These are phyloP conservation scores for Eupithecia inturbata DNA, from an alignment of 2,888 invertebrate genomes.

Conservation along the genomic window DNA sequence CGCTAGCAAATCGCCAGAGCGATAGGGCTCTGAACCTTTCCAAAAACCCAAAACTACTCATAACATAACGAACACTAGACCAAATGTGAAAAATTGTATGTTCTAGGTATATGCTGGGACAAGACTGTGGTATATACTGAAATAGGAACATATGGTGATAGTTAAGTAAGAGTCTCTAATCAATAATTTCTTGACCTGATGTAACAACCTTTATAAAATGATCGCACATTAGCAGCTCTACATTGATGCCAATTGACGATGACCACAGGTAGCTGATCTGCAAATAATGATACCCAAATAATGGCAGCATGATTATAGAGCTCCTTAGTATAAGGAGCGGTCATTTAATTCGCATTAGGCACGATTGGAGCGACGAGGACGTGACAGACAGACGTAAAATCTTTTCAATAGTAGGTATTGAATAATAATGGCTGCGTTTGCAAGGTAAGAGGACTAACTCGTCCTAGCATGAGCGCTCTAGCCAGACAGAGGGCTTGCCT, in stretches of 20 bases:
- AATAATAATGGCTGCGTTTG: conserved; percentile 15
- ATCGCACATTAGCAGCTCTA: neutral
- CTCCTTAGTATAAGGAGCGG: conserved; percentile 56
- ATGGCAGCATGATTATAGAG: conserved; percentile 44
- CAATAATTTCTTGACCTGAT: neutral
- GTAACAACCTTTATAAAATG: neutral
- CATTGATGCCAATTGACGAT: conserved; percentile 20
- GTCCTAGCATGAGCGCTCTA: neutral
- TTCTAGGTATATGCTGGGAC: too few relatives aligned
- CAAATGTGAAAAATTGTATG: too few relatives aligned
- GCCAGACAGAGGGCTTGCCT: neutral
- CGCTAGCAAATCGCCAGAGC: too few relatives aligned
- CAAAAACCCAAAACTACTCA: too few relatives aligned
- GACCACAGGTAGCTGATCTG: conserved; percentile 44
- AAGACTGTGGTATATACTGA: too few relatives aligned
- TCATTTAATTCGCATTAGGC: conserved; percentile 76
- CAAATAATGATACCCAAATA: conserved; percentile 46
- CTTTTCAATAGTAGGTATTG: conserved; percentile 67
- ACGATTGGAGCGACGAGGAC: conserved; percentile 49
- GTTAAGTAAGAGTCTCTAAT: neutral
- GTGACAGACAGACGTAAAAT: conserved; percentile 63
- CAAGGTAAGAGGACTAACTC: neutral
- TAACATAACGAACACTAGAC: too few relatives aligned
- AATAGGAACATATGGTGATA: too few relatives aligned
- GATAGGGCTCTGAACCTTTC: too few relatives aligned